A percentile compares a stretch with the other conserved stretches of the same genome.
phyloP scores from a whole-genome alignment of 1,140 invertebrate species.

The Archivesica marissinica region DNA sequence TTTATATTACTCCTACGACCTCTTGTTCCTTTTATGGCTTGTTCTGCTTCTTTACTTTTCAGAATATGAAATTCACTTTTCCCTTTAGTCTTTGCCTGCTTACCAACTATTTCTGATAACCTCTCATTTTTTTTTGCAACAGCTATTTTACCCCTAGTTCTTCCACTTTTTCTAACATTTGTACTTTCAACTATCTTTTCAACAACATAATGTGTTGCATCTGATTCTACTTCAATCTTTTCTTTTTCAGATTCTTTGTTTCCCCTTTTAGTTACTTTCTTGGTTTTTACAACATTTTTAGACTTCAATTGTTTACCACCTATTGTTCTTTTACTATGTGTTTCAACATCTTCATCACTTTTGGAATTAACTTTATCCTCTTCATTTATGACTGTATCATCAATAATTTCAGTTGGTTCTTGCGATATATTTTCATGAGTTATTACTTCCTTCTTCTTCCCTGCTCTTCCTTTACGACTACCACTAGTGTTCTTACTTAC shows the following conservation, averaged over 20 bases:
- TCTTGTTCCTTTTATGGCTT: neutral
- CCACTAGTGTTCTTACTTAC: neutral
- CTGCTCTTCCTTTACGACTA: too few species aligned
- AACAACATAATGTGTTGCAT: too few species aligned
- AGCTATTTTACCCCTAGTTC: neutral
- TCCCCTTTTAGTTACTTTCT: neutral
- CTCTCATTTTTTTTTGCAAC: neutral
- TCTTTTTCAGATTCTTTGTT: neutral
- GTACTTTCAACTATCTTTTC: neutral
- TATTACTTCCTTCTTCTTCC: neutral
- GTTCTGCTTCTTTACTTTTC: neutral
- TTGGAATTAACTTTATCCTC: neutral
- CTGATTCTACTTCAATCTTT: neutral
- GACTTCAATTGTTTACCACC: neutral
- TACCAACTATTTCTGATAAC: neutral
- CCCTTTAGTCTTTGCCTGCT: neutral
- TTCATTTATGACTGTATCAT: neutral
- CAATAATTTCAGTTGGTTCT: neutral
- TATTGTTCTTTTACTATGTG: neutral
- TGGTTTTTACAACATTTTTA: neutral
- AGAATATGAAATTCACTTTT: neutral
- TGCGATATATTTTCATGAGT: too few species aligned
- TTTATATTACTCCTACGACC: neutral
- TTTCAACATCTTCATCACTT: neutral
- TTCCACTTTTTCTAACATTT: slow-evolving; percentile 5